Evolutionary conservation across 2,113 vertebrate genomes (phyloP).

Genomic region (Silurus meridionalis): DNA sequence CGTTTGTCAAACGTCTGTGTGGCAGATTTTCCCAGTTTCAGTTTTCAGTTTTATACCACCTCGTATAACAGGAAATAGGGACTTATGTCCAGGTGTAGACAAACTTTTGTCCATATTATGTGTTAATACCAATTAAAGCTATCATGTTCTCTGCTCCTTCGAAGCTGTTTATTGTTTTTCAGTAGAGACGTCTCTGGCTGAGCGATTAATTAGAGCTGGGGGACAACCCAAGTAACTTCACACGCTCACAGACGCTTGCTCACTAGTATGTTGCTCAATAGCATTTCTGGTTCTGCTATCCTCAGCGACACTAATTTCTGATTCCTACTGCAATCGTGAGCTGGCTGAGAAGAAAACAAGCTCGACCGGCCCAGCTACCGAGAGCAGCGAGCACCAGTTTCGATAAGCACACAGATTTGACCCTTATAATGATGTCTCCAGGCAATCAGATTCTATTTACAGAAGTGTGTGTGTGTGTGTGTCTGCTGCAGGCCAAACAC

Average conservation of each 20-base stretch:
- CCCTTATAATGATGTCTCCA: constrained; percentile 4
- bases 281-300: not conserved
- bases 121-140: not conserved
- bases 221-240: constrained; percentile 3
- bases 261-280: not conserved
- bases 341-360: not conserved
- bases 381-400: not conserved
- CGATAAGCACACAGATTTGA: not conserved
- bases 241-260: not conserved
- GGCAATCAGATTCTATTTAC: not conserved
- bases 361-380: not conserved
- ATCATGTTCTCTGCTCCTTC: not conserved
- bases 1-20: no score
- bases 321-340: not conserved
- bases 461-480: not conserved
- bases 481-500: not conserved
- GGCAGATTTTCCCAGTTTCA: no score
- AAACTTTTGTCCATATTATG: no score
- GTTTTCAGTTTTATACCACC: no score
- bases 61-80: no score
- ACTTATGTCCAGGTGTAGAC: no score
- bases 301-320: not conserved
- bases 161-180: not conserved
- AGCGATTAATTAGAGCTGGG: constrained; percentile 24
- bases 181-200: not conserved